A percentile compares a stretch with the other conserved stretches of the same genome.
These are phyloP conservation scores for Cryptocephalus moraei DNA, from an alignment of 2,888 invertebrate species.

Conservation along the genomic window DNA sequence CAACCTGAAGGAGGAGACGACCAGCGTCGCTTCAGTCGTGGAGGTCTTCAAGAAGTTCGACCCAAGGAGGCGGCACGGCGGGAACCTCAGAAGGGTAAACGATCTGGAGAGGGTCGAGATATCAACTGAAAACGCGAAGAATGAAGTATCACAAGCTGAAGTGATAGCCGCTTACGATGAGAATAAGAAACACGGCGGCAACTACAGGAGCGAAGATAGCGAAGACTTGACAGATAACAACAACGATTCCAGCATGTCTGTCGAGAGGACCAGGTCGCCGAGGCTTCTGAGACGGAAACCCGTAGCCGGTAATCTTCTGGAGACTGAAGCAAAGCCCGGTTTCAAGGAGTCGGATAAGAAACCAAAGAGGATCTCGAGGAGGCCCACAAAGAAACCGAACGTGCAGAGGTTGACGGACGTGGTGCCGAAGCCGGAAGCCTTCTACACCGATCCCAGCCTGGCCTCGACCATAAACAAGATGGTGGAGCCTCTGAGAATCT, in stretches of 20 bases:
- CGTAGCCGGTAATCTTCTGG: not conserved
- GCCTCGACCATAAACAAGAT: slow-evolving; percentile 25
- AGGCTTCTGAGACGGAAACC: slow-evolving; percentile 2
- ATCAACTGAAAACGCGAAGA: slow-evolving; percentile 3
- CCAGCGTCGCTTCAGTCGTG: not conserved
- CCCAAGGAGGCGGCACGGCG: slow-evolving; percentile 4
- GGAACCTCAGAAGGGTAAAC: slow-evolving; percentile 2
- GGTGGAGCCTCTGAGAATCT: slow-evolving; percentile 10
- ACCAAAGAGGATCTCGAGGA: slow-evolving; percentile 5
- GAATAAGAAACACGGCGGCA: slow-evolving; percentile 19
- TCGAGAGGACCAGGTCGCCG: not conserved
- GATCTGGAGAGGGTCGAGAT: not conserved
- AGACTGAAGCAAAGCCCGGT: not conserved
- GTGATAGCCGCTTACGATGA: slow-evolving; percentile 14
- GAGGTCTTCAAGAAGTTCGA: slow-evolving; percentile 1
- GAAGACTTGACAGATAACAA: slow-evolving; percentile 1
- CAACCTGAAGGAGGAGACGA: slow-evolving; percentile 2
- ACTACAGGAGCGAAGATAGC: slow-evolving; percentile 12
- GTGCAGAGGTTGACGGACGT: slow-evolving; percentile 19
- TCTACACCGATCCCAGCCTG: slow-evolving; percentile 26
- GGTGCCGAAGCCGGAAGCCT: slow-evolving; percentile 26
- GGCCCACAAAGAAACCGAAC: slow-evolving; percentile 4
- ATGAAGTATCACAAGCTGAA: slow-evolving; percentile 10
- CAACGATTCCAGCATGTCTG: not conserved
- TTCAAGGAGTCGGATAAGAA: not conserved